Base-by-base conservation (phyloP, 2,113 vertebrate genomes). In the Edolisoma coerulescens region DNA sequence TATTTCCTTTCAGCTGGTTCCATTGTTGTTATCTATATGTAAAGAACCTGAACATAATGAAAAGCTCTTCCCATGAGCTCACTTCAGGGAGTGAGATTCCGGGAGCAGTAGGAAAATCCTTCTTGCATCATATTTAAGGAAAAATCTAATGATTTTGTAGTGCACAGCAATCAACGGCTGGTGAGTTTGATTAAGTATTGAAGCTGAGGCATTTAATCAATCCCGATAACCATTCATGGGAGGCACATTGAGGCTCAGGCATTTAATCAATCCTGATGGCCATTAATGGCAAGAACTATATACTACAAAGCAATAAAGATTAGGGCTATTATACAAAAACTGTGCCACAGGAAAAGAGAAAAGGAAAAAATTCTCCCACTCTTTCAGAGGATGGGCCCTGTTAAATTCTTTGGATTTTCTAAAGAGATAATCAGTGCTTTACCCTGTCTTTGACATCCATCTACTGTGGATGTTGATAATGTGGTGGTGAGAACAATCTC, bases 161-260 rank as follows among this genome's bases (percentile, higher is more conserved):
- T 32, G 69, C 49, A 45, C 26, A 89, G 69, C 74, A 91, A 92
- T 49, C 2, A 44, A 83, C 11, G 47, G 65, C 69, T 88, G 41
- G 41, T 63, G 70, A 95, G 71, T 94, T 93, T 95, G 93, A 96
- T 93, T 91, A 93, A 95, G 75, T 85, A 91, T 76, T 88, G 89
- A 83, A 90, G 75, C 33, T 57, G 70, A 89, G 71, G 53, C 57
- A 89, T 87, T 92, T 92, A 92, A 89, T 93, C 93, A 87, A 89
- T 95, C 60, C 83, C 70, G 76, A 89, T 89, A 87, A 59, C 19
- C 73, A 84, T 87, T 95, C 79, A 78, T 84, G 52, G 84, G 50
- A 84, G 78, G 42, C 39, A 75, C 60, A 52, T 18, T 60, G 71
- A 90, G 78, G 76, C 42, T 77, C 6, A 69, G 88, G 49, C 87